These are phyloP conservation scores for Agelas oroides DNA, from an alignment of 37 sponge, comb jelly and placozoan genomes.

Conservation along the genomic window DNA sequence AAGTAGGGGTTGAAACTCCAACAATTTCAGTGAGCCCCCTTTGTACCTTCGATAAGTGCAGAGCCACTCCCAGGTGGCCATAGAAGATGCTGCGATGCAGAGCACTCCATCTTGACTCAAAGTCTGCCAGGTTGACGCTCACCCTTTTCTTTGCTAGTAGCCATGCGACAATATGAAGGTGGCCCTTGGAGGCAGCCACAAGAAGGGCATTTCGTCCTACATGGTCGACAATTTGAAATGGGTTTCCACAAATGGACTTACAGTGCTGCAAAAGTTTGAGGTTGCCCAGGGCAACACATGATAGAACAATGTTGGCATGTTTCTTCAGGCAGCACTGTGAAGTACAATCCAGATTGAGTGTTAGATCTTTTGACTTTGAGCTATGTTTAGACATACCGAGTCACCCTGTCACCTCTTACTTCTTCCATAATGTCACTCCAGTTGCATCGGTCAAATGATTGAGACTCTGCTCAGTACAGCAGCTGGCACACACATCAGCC, in stretches of 20 bases:
- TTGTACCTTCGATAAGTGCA: conserved; percentile 60
- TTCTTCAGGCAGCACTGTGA: conserved; percentile 27
- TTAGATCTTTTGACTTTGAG: too few relatives aligned
- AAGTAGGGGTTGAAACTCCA: too few relatives aligned
- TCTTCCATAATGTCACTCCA: too few relatives aligned
- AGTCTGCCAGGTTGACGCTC: conserved; percentile 30
- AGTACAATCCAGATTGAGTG: conserved; percentile 55
- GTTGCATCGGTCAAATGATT: too few relatives aligned
- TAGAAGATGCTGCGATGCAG: conserved; percentile 74
- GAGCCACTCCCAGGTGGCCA: conserved; percentile 67
- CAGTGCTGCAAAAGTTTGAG: conserved; percentile 66
- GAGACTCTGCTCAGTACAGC: too few relatives aligned
- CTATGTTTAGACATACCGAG: too few relatives aligned
- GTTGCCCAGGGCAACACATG: conserved; percentile 55
- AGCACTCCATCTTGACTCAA: conserved; percentile 74
- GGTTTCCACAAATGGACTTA: conserved; percentile 63
- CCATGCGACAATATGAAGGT: conserved; percentile 57
- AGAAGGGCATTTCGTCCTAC: conserved; percentile 69
- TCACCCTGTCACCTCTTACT: too few relatives aligned
- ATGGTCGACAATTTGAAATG: conserved; percentile 40
- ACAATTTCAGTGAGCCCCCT: neutral
- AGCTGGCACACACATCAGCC: too few relatives aligned
- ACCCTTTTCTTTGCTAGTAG: conserved; percentile 38
- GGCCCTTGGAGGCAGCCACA: conserved; percentile 71
- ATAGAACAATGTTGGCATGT: conserved; percentile 43